Percentiles rank a stretch among this genome's conserved stretches.
Evolutionary conservation across 2,888 invertebrate species (phyloP).

Genomic region (Anthophora plumipes): DNA sequence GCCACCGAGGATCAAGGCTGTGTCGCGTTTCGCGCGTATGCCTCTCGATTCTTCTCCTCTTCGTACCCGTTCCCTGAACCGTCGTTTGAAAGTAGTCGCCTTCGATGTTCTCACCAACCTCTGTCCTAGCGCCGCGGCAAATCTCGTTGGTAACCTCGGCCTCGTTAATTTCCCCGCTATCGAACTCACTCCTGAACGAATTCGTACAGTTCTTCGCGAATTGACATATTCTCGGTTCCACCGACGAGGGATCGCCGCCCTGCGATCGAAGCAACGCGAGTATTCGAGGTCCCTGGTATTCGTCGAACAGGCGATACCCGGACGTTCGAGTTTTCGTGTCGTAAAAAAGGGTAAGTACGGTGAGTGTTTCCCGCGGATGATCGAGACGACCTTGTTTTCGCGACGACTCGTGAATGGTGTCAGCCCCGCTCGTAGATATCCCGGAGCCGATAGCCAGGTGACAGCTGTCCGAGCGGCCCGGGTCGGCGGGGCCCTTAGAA

Average conservation of each 20-base stretch:
- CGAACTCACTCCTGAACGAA: background rate
- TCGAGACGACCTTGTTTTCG: slow-evolving; percentile 43
- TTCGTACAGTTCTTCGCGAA: background rate
- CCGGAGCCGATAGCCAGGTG: slow-evolving; percentile 76
- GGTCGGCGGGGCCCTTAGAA: slow-evolving; percentile 79
- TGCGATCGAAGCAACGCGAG: background rate
- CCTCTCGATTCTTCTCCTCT: slow-evolving; percentile 40
- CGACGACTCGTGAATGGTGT: slow-evolving; percentile 72
- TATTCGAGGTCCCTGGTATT: background rate
- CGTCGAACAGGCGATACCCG: background rate
- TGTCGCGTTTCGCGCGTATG: slow-evolving; percentile 73
- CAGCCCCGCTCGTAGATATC: slow-evolving; percentile 79
- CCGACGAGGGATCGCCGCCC: background rate
- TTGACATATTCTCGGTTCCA: background rate
- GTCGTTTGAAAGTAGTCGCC: too few species aligned
- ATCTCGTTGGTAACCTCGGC: background rate
- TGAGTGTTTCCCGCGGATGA: slow-evolving; percentile 38
- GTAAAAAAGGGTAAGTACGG: background rate
- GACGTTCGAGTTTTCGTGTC: background rate
- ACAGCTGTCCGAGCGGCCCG: slow-evolving; percentile 72
- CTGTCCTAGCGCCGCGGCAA: background rate
- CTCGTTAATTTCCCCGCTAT: background rate
- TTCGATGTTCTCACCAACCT: background rate
- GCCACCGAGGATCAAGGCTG: slow-evolving; percentile 83
- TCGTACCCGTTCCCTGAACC: too few species aligned